Evolutionary conservation across 2,113 vertebrate species (phyloP), one percentile per base, ranked within the genome.

Genomic region (Albula goreensis): DNA sequence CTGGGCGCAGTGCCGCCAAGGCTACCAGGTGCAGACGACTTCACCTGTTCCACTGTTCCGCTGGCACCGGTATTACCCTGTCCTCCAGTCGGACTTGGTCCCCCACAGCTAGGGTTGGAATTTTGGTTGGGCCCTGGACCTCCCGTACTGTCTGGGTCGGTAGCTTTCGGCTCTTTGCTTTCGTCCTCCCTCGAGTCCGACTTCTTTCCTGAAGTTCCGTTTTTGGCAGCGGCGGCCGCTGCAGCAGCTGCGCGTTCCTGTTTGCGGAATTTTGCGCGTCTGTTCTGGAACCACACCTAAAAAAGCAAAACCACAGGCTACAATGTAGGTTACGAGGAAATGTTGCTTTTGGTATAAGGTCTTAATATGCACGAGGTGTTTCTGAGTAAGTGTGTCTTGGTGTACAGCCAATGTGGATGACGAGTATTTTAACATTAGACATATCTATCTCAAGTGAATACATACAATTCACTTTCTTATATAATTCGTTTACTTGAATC

Each of bases 261-360:
- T 90, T 99, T 99, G 90, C 98, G 97, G 88, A 99, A 99, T 84
- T 99, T 99, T 87, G 98, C 98, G 19, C 98, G 97, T 70, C 98
- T 96, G 94, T 99, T 99, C 94, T 99, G 98, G 93, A 99, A 99
- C 98, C 98, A 99, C 87, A 99, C 97, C 98, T 99, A 22, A 74
- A 53, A 17, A 41, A 41, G 17, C 2, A 74, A 10, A 86, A 60
- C 48, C 19, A 11, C 82, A 63, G 31, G 31, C 31, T 41, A 41
- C 31, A 41, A 41, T 66, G 17, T 22, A 66, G 19, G 17, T 19
- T 49, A 41, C n/a, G 74, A 49, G 11, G 12, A 51, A 84, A 70
- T 53, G 49, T 53, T 50, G 52, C 52, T 5, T 41, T 41, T 41
- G 50, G 25, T 3, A 79, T 79, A 50, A 60, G 17, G 57, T 70